phyloP scores from a whole-genome alignment of 2,888 invertebrate genomes.

The Tyria jacobaeae region DNA sequence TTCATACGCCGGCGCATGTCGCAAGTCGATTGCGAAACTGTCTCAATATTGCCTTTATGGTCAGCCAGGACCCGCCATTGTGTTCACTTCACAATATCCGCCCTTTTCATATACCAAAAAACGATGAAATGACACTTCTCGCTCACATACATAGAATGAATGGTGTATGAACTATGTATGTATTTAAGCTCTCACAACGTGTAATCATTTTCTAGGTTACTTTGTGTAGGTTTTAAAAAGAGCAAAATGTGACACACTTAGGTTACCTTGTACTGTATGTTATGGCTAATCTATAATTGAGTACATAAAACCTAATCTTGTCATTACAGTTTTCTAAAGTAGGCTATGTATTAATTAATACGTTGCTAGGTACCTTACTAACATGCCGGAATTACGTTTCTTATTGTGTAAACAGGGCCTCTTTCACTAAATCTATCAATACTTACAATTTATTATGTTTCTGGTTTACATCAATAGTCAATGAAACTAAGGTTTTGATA shows the following conservation, averaged over 20 bases:
- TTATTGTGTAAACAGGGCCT: no score
- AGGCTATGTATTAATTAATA: background rate
- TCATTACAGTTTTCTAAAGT: background rate
- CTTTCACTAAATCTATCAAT: no score
- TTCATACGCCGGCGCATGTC: conserved; percentile 53
- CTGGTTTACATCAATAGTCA: no score
- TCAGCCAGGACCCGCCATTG: conserved; percentile 64
- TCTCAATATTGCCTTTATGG: conserved; percentile 63
- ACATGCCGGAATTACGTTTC: no score
- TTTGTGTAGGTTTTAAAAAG: conserved; percentile 6
- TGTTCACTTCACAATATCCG: conserved; percentile 48
- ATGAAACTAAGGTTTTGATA: no score
- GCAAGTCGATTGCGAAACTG: conserved; percentile 66
- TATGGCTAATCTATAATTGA: background rate
- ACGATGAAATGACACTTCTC: conserved; percentile 2
- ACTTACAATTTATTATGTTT: no score
- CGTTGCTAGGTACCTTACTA: no score
- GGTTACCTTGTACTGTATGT: background rate
- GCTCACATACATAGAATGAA: background rate
- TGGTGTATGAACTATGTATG: conserved; percentile 17
- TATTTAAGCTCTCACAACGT: conserved; percentile 7
- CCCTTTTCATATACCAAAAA: conserved; percentile 16
- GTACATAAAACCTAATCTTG: background rate
- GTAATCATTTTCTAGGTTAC: conserved; percentile 16
- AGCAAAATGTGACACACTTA: conserved; percentile 7